phyloP scores from a whole-genome alignment of 2,797 vertebrate genomes.

The Microtus obscurus region DNA sequence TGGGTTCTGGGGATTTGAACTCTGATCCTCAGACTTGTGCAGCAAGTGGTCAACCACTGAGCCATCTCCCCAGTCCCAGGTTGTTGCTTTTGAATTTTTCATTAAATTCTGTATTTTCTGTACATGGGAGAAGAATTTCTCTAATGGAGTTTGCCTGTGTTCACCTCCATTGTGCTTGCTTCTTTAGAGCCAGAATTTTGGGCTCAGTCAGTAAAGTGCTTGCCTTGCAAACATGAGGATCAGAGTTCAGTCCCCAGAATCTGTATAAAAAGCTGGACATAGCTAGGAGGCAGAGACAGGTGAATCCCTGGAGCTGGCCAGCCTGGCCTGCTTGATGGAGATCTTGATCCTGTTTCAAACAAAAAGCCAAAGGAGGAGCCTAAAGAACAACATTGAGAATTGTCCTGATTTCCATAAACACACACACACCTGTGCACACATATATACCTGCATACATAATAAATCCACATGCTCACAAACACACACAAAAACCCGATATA shows the following conservation, averaged over 20 bases:
- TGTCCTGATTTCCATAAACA: too few relatives aligned
- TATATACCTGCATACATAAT: neutral
- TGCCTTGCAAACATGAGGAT: neutral
- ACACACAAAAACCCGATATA: too few relatives aligned
- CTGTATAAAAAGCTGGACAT: neutral
- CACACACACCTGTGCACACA: too few relatives aligned
- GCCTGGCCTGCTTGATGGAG: neutral
- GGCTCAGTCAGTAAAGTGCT: neutral
- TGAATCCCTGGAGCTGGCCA: neutral
- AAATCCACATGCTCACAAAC: neutral
- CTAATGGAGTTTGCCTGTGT: neutral
- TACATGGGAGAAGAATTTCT: neutral
- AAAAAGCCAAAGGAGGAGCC: neutral
- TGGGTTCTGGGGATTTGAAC: neutral
- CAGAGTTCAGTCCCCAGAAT: neutral
- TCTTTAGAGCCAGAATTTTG: neutral
- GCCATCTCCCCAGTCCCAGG: neutral
- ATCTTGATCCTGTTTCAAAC: neutral
- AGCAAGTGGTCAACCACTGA: neutral
- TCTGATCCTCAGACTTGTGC: neutral
- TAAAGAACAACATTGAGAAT: too few relatives aligned
- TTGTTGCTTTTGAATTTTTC: neutral
- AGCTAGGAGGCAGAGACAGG: neutral
- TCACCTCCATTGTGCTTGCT: rapidly evolving
- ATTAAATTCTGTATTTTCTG: neutral